Conservation (phyloP, 2,113 vertebrate species). For the human (Homo sapiens) region DNA sequence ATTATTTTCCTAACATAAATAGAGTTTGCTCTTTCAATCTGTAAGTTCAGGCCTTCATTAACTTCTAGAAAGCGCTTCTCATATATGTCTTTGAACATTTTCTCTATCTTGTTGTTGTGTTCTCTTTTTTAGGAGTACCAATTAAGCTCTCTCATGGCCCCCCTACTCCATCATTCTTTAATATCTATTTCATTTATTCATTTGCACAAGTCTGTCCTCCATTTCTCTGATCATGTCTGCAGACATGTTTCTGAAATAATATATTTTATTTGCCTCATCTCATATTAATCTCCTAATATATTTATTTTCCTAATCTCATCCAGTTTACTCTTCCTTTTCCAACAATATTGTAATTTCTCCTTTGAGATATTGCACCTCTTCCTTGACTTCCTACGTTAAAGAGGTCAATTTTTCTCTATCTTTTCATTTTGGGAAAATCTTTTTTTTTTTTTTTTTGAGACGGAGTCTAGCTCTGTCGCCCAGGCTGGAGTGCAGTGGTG, state of each 20-base stretch:
- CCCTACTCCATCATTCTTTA: not conserved
- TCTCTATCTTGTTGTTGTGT: not conserved
- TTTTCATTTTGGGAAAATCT: not conserved
- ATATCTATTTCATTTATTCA: not conserved
- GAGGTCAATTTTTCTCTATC: not conserved
- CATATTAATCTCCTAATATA: no score
- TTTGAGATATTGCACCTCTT: not conserved
- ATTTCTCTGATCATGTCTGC: not conserved
- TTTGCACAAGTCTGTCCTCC: not conserved
- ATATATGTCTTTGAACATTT: not conserved
- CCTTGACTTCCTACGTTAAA: not conserved
- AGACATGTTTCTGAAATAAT: not conserved
- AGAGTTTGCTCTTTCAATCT: not conserved
- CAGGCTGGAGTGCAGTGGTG: no score
- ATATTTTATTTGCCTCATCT: not conserved
- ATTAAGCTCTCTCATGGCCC: not conserved
- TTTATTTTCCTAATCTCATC: not conserved
- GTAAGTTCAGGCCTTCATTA: not conserved
- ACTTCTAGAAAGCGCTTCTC: not conserved
- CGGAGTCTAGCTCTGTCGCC: rapidly evolving
- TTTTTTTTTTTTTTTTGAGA: no score
- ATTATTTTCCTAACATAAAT: not conserved
- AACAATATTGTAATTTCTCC: not conserved
- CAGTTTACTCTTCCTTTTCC: not conserved
- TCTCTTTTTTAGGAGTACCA: not conserved